A percentile compares a stretch with the other conserved stretches of the same genome.
Evolutionary conservation across 2,797 vertebrate species (phyloP).

Genomic region (Orientallactaga sibirica): DNA sequence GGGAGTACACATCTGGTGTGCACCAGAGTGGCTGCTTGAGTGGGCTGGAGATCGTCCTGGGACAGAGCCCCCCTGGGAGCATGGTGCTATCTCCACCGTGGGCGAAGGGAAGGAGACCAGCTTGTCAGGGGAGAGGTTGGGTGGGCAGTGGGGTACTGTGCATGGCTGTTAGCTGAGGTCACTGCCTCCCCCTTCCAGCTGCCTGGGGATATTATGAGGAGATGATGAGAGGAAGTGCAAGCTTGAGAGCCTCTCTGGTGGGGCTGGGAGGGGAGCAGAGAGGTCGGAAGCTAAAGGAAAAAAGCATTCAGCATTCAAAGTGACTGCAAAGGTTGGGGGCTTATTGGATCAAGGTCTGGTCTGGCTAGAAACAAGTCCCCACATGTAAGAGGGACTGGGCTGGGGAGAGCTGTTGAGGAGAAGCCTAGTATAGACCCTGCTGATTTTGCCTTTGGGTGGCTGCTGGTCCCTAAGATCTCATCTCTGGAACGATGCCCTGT

Average conservation of each 20-base stretch:
- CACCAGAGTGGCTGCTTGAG: rapidly evolving
- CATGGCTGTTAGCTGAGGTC: constrained; percentile 89
- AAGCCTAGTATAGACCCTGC: background rate
- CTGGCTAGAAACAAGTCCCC: constrained; percentile 72
- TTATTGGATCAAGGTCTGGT: constrained; percentile 79
- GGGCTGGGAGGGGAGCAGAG: constrained; percentile 79
- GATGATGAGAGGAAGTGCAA: constrained; percentile 77
- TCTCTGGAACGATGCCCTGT: background rate
- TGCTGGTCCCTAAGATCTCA: constrained; percentile 10
- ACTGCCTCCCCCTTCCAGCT: constrained; percentile 87
- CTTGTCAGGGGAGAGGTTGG: constrained; percentile 79
- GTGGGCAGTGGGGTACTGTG: constrained; percentile 82
- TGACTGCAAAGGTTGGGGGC: constrained; percentile 84
- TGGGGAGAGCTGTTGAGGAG: background rate
- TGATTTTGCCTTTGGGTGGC: background rate
- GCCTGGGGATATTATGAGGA: constrained; percentile 88
- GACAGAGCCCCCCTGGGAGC: constrained; percentile 6
- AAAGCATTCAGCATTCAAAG: constrained; percentile 88
- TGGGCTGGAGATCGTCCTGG: background rate
- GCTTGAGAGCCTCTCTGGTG: constrained; percentile 75
- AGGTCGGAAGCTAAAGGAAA: constrained; percentile 83
- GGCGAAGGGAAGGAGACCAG: constrained; percentile 85
- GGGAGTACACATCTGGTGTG: background rate
- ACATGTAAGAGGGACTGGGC: constrained; percentile 26
- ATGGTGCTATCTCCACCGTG: constrained; percentile 79